Evolutionary conservation across 2,113 vertebrate genomes (phyloP).

Genomic region (Sapayoa aenigma): DNA sequence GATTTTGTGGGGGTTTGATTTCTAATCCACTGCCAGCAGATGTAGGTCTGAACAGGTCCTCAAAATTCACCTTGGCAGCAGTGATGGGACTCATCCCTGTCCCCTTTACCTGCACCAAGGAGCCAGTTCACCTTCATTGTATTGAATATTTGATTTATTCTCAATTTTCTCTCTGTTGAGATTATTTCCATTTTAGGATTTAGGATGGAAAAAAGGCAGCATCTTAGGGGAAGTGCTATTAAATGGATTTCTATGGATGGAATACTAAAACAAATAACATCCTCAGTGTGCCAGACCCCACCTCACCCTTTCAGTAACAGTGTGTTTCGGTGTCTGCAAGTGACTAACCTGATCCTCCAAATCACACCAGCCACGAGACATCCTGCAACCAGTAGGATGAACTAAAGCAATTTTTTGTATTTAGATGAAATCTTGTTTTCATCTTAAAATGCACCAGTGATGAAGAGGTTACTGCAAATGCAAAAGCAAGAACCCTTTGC

Average conservation of each 20-base stretch:
- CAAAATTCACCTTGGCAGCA: background rate
- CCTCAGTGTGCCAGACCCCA: background rate
- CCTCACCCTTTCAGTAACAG: background rate
- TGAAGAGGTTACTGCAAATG: background rate
- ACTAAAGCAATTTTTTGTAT: background rate
- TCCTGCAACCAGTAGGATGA: background rate
- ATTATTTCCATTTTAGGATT: background rate
- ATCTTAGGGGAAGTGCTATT: background rate
- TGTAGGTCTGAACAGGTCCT: background rate
- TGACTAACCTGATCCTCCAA: background rate
- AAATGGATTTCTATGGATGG: background rate
- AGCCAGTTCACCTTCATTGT: background rate
- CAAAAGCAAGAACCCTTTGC: background rate
- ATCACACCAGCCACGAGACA: background rate
- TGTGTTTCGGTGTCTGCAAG: background rate
- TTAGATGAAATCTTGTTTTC: background rate
- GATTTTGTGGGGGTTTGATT: background rate
- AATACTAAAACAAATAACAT: background rate
- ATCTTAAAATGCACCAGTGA: background rate
- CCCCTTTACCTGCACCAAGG: background rate
- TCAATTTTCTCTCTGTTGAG: background rate
- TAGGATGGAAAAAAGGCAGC: background rate
- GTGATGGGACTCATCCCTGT: accelerated
- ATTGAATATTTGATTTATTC: background rate
- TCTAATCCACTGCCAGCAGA: background rate